Evolutionary conservation across 2,888 invertebrate genomes (phyloP).

Genomic region (Cheilosia scutellata): DNA sequence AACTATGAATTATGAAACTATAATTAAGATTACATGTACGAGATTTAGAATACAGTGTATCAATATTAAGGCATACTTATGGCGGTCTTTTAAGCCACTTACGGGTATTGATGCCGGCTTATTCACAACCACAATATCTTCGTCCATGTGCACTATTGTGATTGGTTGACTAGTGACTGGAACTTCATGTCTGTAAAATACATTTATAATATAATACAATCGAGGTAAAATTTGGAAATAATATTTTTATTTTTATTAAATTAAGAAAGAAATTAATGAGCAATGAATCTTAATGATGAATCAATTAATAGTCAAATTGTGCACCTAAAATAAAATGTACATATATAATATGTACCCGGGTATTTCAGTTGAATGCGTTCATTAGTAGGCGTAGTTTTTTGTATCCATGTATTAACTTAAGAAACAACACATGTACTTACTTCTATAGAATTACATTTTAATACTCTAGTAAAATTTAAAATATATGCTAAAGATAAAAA

Average conservation of each 20-base stretch:
- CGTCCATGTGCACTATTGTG: constrained; percentile 98
- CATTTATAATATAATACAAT: constrained; percentile 67
- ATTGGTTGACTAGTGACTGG: constrained; percentile 98
- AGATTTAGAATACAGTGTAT: constrained; percentile 61
- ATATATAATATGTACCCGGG: too few species aligned
- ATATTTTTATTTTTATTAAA: constrained; percentile 2
- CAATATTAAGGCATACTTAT: constrained; percentile 81
- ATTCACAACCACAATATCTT: constrained; percentile 99
- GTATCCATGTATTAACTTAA: too few species aligned
- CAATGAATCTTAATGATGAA: too few species aligned
- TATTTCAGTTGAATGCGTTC: too few species aligned
- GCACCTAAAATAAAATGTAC: too few species aligned
- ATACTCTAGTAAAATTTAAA: too few species aligned
- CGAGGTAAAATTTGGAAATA: constrained; percentile 29
- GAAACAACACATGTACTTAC: too few species aligned
- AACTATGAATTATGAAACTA: background rate
- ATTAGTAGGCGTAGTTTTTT: too few species aligned
- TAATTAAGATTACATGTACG: constrained; percentile 35
- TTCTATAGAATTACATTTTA: too few species aligned
- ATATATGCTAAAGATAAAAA: too few species aligned
- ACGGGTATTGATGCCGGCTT: constrained; percentile 99
- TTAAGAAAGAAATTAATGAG: background rate
- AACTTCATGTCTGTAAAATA: constrained; percentile 97
- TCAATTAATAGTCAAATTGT: too few species aligned
- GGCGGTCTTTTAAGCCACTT: constrained; percentile 95